phyloP scores from a whole-genome alignment of 2,888 invertebrate genomes.

The Mesodorylaimus sp. region DNA sequence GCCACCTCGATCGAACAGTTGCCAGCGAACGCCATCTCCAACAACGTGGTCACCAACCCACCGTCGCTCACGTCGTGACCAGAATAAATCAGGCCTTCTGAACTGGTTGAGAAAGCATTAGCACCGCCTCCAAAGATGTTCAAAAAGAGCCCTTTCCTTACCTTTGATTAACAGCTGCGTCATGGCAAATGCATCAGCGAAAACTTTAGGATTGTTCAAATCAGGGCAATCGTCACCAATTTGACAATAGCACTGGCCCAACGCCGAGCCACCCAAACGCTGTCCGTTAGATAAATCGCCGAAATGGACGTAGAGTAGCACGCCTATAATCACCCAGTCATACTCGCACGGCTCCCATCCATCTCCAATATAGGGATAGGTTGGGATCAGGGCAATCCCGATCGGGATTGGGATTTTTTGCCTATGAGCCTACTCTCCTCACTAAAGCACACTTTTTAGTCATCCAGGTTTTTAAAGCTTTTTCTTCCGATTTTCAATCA shows the following conservation, averaged over 20 bases:
- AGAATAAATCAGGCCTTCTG: slow-evolving; percentile 50
- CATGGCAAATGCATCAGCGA: slow-evolving; percentile 57
- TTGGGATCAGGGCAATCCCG: too few relatives aligned
- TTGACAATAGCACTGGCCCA: slow-evolving; percentile 74
- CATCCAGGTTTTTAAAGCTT: too few relatives aligned
- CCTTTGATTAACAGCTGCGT: slow-evolving; percentile 51
- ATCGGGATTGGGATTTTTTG: too few relatives aligned
- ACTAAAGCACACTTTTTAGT: too few relatives aligned
- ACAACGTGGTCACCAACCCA: slow-evolving; percentile 63
- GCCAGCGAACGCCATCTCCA: slow-evolving; percentile 94
- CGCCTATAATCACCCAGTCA: slow-evolving; percentile 36
- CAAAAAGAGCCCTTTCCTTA: background rate
- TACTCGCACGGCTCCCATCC: too few relatives aligned
- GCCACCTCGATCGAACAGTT: slow-evolving; percentile 32
- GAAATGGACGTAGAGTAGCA: slow-evolving; percentile 57
- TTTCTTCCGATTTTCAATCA: too few relatives aligned
- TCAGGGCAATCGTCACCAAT: slow-evolving; percentile 63
- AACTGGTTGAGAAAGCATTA: background rate
- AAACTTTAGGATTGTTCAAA: slow-evolving; percentile 47
- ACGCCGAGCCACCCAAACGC: slow-evolving; percentile 71
- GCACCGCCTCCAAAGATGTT: background rate
- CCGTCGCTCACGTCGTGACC: slow-evolving; percentile 96
- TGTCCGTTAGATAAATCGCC: slow-evolving; percentile 36
- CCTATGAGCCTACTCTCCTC: too few relatives aligned
- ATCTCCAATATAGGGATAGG: too few relatives aligned